Evolutionary conservation across 2,797 vertebrate genomes (phyloP), one percentile per base, ranked within the genome.

Genomic region (Anguilla pacifica): DNA sequence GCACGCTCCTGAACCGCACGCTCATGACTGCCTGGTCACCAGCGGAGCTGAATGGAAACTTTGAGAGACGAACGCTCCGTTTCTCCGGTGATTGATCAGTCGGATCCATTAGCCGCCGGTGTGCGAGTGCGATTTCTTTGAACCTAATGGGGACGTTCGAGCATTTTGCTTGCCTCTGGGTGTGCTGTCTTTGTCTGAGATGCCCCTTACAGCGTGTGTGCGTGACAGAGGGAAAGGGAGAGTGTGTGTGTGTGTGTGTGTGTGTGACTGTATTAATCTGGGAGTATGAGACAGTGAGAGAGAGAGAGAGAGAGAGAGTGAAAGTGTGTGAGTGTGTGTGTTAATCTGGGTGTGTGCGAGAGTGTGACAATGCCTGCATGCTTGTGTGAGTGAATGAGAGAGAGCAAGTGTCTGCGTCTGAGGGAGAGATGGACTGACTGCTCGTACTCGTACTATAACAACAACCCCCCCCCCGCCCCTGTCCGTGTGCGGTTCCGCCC

Each of bases 51-150:
- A 61, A 61, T 9, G 13, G 39, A 74, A 83, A 31, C 31, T 83
- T 46, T 86, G 17, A 43, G 49, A 17, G 82, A n/a, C 7, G 6
- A 46, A 61, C 74, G 55, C 57, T 43, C 51, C 51, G 13, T 82
- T 53, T 82, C 22, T 59, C 35, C 2, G 67, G 6, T 6, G 31
- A 87, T 87, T 84, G 43, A 84, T 84, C 43, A 19, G 51, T 84
- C 39, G 4, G 57, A 39, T 31, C 46, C 55, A 87, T 83, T 51
- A 83, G 59, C 79, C 25, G 3, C 57, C 57, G 35, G 59, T 1
- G 61, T 39, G 59, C 57, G 3, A 10, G 53, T 64, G n/a, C 22
- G 81, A 67, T 55, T 83, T 51, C 46, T 70, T 82, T 49, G 61
- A 61, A 43, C 81, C 46, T 61, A 87, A 5, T 19, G 57, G 86